These are phyloP conservation scores for Lerema accius DNA, from an alignment of 1,140 invertebrate genomes.

Conservation along the genomic window DNA sequence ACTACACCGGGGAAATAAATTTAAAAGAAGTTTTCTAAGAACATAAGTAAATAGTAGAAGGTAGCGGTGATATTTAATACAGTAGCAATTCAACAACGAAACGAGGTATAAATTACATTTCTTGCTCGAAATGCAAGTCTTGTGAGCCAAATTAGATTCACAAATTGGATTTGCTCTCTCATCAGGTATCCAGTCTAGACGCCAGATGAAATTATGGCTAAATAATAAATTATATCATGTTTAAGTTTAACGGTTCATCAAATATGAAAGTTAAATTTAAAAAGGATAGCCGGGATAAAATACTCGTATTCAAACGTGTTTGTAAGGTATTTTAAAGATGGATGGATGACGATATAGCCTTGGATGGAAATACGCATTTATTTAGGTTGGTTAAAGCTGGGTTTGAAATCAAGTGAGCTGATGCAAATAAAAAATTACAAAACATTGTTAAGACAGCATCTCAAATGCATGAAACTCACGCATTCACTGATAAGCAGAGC, in stretches of 20 bases:
- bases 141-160: conserved; percentile 17
- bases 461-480: not conserved
- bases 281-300: no score
- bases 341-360: no score
- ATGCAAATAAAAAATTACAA: no score
- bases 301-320: no score
- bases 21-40: no score
- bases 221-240: conserved; percentile 1
- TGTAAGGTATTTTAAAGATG: no score
- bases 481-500: conserved; percentile 1
- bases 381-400: no score
- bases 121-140: conserved; percentile 13
- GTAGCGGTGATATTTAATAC: conserved; percentile 6
- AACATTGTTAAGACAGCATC: not conserved
- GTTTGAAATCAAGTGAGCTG: no score
- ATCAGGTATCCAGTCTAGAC: conserved; percentile 21
- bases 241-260: not conserved
- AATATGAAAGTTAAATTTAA: not conserved
- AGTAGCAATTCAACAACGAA: not conserved
- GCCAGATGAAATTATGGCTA: not conserved
- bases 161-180: conserved; percentile 21
- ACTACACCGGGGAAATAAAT: no score
- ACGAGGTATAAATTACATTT: conserved; percentile 17
- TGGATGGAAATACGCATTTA: no score
- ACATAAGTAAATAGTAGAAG: conserved; percentile 6